phyloP scores from a whole-genome alignment of 2,113 vertebrate species.

The Takifugu flavidus region DNA sequence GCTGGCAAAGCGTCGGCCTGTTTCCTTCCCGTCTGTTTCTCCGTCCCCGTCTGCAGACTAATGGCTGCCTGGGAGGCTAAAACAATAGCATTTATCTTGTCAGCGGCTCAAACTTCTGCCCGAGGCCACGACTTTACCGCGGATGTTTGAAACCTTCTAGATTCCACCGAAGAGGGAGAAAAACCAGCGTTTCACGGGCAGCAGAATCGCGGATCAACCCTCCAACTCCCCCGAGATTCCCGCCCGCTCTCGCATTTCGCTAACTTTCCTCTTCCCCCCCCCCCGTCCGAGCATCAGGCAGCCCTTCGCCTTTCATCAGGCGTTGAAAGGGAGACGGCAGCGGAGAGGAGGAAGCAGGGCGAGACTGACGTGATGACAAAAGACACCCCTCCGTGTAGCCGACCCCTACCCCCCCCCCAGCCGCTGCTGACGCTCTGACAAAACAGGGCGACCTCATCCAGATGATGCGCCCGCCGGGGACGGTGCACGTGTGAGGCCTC shows the following conservation, averaged over 20 bases:
- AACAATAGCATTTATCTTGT: conserved; percentile 65
- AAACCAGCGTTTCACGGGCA: no score
- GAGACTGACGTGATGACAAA: conserved; percentile 60
- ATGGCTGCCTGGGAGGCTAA: conserved; percentile 59
- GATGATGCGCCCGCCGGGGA: conserved; percentile 59
- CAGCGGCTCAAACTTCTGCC: conserved; percentile 32
- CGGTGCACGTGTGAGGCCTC: conserved; percentile 12
- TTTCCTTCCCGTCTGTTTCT: conserved; percentile 53
- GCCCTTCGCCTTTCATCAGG: conserved; percentile 39
- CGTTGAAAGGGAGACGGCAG: not conserved
- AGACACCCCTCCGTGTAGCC: conserved; percentile 36
- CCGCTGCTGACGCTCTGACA: conserved; percentile 51
- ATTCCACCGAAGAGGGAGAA: no score
- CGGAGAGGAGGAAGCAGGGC: not conserved
- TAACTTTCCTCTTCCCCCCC: not conserved
- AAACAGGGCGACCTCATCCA: conserved; percentile 54
- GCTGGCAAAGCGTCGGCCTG: conserved; percentile 36
- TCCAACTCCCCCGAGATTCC: no score
- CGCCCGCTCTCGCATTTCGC: not conserved
- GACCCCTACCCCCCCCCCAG: not conserved
- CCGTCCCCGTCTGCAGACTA: conserved; percentile 46
- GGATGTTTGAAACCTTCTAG: no score
- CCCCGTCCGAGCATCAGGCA: conserved; percentile 27
- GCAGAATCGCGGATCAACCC: no score
- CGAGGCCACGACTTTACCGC: conserved; percentile 41